phyloP scores from a whole-genome alignment of 1,140 invertebrate species.

The Rhyzopertha dominica region DNA sequence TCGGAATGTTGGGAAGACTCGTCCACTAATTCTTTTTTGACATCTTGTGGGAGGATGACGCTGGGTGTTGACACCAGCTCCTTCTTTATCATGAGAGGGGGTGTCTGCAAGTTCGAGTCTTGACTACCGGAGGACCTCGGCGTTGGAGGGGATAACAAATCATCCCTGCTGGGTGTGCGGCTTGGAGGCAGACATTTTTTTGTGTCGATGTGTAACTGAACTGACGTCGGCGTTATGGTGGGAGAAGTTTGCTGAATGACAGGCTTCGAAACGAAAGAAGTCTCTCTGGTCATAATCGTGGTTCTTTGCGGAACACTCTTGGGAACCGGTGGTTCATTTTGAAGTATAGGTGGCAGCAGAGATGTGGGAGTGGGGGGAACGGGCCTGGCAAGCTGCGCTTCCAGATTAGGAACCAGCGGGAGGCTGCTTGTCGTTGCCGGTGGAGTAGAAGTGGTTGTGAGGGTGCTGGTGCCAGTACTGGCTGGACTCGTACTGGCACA shows the following conservation, averaged over 20 bases:
- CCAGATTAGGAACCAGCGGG: constrained; percentile 64
- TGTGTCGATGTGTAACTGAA: constrained; percentile 41
- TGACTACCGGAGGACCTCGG: constrained; percentile 40
- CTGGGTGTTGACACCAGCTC: constrained; percentile 17
- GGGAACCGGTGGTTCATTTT: constrained; percentile 27
- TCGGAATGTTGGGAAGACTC: constrained; percentile 57
- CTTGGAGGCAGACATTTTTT: constrained; percentile 40
- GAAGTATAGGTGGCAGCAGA: constrained; percentile 43
- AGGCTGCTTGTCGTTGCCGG: constrained; percentile 47
- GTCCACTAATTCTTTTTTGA: constrained; percentile 57
- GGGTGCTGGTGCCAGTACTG: constrained; percentile 49
- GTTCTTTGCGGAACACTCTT: constrained; percentile 23
- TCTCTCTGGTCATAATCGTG: constrained; percentile 52
- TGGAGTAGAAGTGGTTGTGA: no score
- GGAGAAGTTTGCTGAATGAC: constrained; percentile 21
- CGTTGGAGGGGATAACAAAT: constrained; percentile 43
- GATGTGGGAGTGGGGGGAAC: constrained; percentile 57
- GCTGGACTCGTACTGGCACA: constrained; percentile 56
- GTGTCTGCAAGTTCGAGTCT: constrained; percentile 43
- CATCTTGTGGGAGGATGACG: constrained; percentile 45
- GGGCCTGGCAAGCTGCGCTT: constrained; percentile 67
- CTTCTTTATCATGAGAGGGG: constrained; percentile 38
- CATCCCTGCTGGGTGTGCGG: constrained; percentile 41
- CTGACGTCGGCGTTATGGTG: constrained; percentile 19
- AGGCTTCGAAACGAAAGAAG: constrained; percentile 52